These are phyloP conservation scores for Stichopus chloronotus DNA, from an alignment of 35 echinoderm and acorn worm species.

Conservation along the genomic window DNA sequence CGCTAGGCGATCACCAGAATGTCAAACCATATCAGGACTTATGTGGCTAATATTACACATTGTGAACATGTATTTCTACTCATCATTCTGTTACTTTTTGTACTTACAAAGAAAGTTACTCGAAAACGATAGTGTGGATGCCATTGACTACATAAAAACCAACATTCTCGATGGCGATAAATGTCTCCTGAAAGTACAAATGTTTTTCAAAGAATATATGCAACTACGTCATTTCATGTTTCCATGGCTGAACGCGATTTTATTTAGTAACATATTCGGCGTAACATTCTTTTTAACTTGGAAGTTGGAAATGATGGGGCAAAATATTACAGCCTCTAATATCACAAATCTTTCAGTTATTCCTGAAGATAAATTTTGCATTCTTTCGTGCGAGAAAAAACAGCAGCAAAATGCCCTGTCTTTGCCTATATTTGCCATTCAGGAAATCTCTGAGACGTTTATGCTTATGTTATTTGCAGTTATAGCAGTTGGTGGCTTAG, in stretches of 20 bases:
- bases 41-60: background rate
- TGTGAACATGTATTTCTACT: background rate
- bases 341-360: background rate
- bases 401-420: too few relatives aligned
- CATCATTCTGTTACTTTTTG: conserved; percentile 17
- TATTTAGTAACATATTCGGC: conserved; percentile 14
- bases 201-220: conserved; percentile 3
- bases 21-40: background rate
- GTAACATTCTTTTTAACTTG: background rate
- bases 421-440: background rate
- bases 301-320: background rate
- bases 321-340: background rate
- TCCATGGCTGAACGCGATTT: conserved; percentile 1
- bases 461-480: conserved; percentile 26
- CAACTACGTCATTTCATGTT: conserved; percentile 6
- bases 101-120: conserved; percentile 23
- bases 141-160: background rate
- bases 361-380: background rate
- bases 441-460: background rate
- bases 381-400: background rate
- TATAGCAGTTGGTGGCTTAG: conserved; percentile 17
- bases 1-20: background rate
- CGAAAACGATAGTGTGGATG: background rate
- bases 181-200: background rate
- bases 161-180: background rate